Conservation (phyloP, 2,888 invertebrate genomes). For the Pediacus dermestoides region DNA sequence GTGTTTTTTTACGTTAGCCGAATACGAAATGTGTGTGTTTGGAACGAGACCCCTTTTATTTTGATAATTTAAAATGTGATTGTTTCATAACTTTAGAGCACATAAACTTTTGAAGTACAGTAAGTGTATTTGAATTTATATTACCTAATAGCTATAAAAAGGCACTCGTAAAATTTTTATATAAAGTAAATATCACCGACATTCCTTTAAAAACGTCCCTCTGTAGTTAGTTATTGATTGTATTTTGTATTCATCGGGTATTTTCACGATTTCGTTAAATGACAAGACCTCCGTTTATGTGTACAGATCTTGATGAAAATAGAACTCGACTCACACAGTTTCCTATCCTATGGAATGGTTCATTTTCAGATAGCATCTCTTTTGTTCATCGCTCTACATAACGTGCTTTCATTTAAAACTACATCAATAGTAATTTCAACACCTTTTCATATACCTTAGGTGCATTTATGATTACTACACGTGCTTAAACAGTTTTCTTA, state of each 20-base stretch:
- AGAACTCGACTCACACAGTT: constrained; percentile 21
- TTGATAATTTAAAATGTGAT: background rate
- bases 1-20: too few relatives aligned
- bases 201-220: constrained; percentile 6
- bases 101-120: background rate
- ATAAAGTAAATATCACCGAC: constrained; percentile 14
- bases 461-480: too few relatives aligned
- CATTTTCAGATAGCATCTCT: constrained; percentile 38
- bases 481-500: too few relatives aligned
- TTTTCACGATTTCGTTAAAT: constrained; percentile 26
- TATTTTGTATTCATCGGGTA: constrained; percentile 27
- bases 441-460: constrained; percentile 34
- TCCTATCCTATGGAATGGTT: constrained; percentile 32
- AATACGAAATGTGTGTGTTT: too few relatives aligned
- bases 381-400: constrained; percentile 33
- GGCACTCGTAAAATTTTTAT: constrained; percentile 15
- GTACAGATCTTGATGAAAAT: constrained; percentile 28
- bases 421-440: constrained; percentile 42
- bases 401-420: constrained; percentile 37
- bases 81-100: constrained; percentile 3
- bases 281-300: constrained; percentile 27
- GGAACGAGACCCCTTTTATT: too few relatives aligned
- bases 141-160: constrained; percentile 13
- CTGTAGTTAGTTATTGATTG: constrained; percentile 19
- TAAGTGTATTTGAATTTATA: constrained; percentile 16